These are phyloP conservation scores for Dryocosmus kuriphilus DNA, from an alignment of 2,888 invertebrate genomes.

Conservation along the genomic window DNA sequence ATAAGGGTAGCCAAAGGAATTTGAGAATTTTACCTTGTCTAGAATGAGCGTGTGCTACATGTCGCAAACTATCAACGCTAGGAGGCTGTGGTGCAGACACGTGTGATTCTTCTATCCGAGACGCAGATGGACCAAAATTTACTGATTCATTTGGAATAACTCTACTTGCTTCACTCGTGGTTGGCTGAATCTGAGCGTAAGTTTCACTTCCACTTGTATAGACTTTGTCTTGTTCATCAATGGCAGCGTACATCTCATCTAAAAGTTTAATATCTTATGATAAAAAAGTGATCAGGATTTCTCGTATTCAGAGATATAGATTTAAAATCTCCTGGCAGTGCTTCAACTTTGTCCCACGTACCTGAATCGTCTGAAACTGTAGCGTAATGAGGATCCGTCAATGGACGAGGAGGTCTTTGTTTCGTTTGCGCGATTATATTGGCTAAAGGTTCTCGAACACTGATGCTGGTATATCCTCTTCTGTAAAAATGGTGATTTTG, in stretches of 20 bases:
- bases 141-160: conserved; percentile 71
- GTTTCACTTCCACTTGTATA: conserved; percentile 91
- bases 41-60: conserved; percentile 81
- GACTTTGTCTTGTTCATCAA: conserved; percentile 85
- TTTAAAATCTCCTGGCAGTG: too few species aligned
- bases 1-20: conserved; percentile 11
- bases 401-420: conserved; percentile 66
- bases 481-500: conserved; percentile 77
- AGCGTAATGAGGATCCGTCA: conserved; percentile 88
- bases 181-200: conserved; percentile 89
- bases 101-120: conserved; percentile 68
- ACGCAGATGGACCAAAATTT: conserved; percentile 64
- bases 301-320: too few species aligned
- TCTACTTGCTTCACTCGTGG: conserved; percentile 76
- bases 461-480: conserved; percentile 95
- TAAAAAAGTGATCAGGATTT: too few species aligned
- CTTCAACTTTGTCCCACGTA: conserved; percentile 69
- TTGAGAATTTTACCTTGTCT: conserved; percentile 78
- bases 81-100: conserved; percentile 80
- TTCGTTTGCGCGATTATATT: conserved; percentile 85
- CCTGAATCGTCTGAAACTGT: conserved; percentile 95
- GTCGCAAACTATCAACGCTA: conserved; percentile 82
- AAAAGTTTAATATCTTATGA: conserved; percentile 18
- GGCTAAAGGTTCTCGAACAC: conserved; percentile 92
- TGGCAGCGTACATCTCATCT: conserved; percentile 96